Conservation (phyloP, 2,888 invertebrate species). For the Brachynemurus nebulosus region DNA sequence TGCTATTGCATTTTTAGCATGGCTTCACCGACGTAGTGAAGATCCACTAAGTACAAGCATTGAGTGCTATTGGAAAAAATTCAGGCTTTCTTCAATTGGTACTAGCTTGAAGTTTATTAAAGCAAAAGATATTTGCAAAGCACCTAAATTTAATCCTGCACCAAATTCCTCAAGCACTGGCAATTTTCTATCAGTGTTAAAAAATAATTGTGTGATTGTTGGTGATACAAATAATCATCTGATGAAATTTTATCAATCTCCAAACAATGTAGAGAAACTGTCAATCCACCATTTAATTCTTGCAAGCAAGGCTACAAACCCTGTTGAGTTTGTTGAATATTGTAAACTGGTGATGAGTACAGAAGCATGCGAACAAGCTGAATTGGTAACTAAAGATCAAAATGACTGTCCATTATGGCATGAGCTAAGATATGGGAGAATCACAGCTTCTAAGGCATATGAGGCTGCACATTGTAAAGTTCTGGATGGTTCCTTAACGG, state of each 20-base stretch:
- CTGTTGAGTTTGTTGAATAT: neutral
- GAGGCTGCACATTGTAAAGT: constrained; percentile 7
- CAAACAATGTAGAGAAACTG: constrained; percentile 2
- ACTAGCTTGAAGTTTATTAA: constrained; percentile 12
- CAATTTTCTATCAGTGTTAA: neutral
- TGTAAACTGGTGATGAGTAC: constrained; percentile 4
- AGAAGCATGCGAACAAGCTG: neutral
- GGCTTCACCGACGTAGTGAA: constrained; percentile 14
- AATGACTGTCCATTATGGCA: constrained; percentile 11
- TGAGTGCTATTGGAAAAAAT: constrained; percentile 14
- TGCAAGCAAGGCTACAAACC: neutral
- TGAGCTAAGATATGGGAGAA: constrained; percentile 10
- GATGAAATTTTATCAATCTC: neutral
- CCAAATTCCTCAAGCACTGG: neutral
- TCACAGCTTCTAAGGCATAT: constrained; percentile 7
- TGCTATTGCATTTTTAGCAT: constrained; percentile 14
- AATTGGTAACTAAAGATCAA: constrained; percentile 12
- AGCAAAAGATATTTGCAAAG: constrained; percentile 6
- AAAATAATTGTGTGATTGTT: constrained; percentile 1
- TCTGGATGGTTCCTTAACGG: constrained; percentile 7
- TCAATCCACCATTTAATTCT: constrained; percentile 3
- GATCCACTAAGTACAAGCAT: no score
- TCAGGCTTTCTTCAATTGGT: constrained; percentile 12
- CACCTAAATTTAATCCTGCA: neutral
- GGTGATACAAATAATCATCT: constrained; percentile 1